Base-by-base conservation (phyloP, 2,113 vertebrate genomes). In the Toxotes chatareus region DNA sequence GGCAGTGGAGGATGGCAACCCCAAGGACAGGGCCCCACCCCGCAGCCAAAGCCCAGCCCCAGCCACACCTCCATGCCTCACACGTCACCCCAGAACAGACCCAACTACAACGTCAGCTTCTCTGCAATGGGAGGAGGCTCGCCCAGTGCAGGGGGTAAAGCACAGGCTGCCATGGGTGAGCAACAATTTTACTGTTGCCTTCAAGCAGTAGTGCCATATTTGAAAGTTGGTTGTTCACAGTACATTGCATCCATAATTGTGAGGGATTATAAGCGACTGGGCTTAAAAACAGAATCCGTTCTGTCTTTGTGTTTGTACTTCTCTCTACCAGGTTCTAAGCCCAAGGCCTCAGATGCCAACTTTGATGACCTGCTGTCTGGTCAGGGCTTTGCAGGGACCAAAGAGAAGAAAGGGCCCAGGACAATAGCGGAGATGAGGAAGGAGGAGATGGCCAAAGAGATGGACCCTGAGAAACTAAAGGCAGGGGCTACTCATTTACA, bases 341-440 rank as follows among this genome's bases (percentile, higher is more conserved):
- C 96, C 69, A 99, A 95, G 92, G 92, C 93, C 66, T 91, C 94
- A 14, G 91, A 95, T 60, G 97, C 97, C 90, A 95, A 96, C 90
- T 99, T 99, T 2, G 98, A 99, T 86, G 98, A 99, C 90, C 91
- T 99, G 3, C 94, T 99, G 61, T 99, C 97, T 34, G 96, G 97
- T 70, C 98, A 99, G 93, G 97, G 98, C n/a, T 99, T 99, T 89
- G 95, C 97, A 23, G 97, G 98, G 34, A 90, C 96, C 88, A 99
- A 97, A 90, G 97, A 99, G 66, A 99, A 96, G 92, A 98, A 96
- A 81, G 97, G 98, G 1, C 98, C 98, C 74, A 96, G 96, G 92
- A 99, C 98, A 75, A 99, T 99, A 93, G 98, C 97, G 56, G 98
- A 99, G 94, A 99, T 99, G 98, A 97, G 98, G 88, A 99, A 99